A percentile compares a stretch with the other conserved stretches of the same genome.
Conservation (phyloP, 2,888 invertebrate species). For the Steinernema carpocapsae region DNA sequence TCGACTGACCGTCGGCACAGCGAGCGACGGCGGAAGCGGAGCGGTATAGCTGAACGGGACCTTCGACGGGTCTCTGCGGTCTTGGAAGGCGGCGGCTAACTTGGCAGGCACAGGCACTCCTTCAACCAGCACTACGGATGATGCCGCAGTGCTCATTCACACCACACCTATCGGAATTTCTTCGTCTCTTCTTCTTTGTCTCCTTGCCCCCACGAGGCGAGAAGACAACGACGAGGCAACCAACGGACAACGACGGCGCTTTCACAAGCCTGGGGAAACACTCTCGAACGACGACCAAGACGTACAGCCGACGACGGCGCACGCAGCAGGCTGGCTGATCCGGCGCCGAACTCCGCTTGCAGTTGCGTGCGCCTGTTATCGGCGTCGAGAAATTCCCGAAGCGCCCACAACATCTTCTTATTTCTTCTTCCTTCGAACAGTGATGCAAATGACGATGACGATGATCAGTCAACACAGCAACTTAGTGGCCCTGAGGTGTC, state of each 20-base stretch:
- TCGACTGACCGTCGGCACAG: slow-evolving; percentile 17
- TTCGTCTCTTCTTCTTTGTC: background rate
- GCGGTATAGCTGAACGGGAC: slow-evolving; percentile 39
- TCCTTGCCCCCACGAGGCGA: too few relatives aligned
- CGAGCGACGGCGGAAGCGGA: slow-evolving; percentile 39
- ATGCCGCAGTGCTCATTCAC: slow-evolving; percentile 18
- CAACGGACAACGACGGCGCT: too few relatives aligned
- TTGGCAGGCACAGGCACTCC: slow-evolving; percentile 40
- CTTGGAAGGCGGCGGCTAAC: slow-evolving; percentile 38
- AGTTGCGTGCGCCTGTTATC: slow-evolving; percentile 34
- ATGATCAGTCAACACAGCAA: too few relatives aligned
- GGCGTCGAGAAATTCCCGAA: background rate
- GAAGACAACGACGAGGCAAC: background rate
- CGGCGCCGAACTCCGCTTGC: background rate
- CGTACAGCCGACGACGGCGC: too few relatives aligned
- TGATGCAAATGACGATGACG: too few relatives aligned
- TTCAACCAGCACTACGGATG: slow-evolving; percentile 37
- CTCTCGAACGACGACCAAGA: too few relatives aligned
- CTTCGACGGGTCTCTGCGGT: slow-evolving; percentile 36
- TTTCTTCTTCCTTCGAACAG: too few relatives aligned
- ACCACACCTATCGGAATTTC: slow-evolving; percentile 33
- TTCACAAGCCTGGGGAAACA: too few relatives aligned
- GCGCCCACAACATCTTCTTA: slow-evolving; percentile 30
- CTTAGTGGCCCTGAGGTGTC: too few relatives aligned
- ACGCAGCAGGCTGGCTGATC: too few relatives aligned